Base-by-base conservation (phyloP, 2,113 vertebrate genomes). In the Neodontobutis hainanensis region DNA sequence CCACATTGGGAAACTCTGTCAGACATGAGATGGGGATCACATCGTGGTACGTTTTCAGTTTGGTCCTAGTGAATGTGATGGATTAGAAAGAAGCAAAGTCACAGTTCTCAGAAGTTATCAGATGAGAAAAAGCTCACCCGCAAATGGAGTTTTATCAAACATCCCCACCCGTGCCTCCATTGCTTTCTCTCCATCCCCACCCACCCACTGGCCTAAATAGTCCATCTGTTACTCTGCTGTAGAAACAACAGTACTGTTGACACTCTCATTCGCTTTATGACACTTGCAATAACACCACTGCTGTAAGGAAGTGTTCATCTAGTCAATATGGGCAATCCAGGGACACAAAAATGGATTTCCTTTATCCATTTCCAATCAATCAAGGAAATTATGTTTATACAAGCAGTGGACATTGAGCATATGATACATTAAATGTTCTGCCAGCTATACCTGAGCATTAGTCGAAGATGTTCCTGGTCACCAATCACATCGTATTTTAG, bases 21-120 rank as follows among this genome's bases (percentile, higher is more conserved):
- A 99, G 91, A 83, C 97, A 99, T 87, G 97, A 99, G 80, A 99
- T 99, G 65, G 97, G 97, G 81, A 99, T 96, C 78, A 99, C 95
- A 0, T 99, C 97, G 0, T 98, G 96, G 84, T 95, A 91, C 3
- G 96, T 97, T 89, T 95, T 95, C 82, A 92, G 46, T 38, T 95
- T 97, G 62, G 94, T 96, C 89, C 97, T 99, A 90, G 83, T 27
- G 19, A 27, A 27, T 3, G 3, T 27, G 19, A 27, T 27, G 19
- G 19, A 27, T 27, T 27, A 1, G 2, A 78, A 57, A 65, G 69
- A 16, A 81, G 45, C 5, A 60, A 5, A 19, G 6, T 64, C 81
- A 80, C 57, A 64, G 64, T 76, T 73, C 61, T 60, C 56, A 55
- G 60, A 65, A 66, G 14, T 19, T n/a, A 11, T 46, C 49, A 40